These are phyloP conservation scores for Oncorhynchus gorbuscha DNA, from an alignment of 2,113 vertebrate species.

Conservation along the genomic window DNA sequence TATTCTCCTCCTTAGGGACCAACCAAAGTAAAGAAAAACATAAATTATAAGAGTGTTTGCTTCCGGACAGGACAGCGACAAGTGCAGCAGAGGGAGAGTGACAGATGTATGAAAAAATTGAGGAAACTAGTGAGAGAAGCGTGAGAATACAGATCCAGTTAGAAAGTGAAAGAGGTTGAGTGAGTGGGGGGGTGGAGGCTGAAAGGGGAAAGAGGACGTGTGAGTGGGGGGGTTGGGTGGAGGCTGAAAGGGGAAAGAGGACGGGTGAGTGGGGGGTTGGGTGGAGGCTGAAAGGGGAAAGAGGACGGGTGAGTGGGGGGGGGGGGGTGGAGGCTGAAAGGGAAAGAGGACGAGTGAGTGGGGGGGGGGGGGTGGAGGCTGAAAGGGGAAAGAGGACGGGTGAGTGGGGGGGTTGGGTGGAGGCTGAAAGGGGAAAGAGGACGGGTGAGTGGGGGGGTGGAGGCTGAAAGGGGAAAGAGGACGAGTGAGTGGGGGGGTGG, in stretches of 20 bases:
- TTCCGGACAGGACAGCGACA: too few species aligned
- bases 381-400: too few species aligned
- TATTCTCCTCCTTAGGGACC: constrained; percentile 78
- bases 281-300: too few species aligned
- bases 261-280: not conserved
- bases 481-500: not conserved
- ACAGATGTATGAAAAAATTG: too few species aligned
- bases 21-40: not conserved
- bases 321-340: not conserved
- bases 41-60: too few species aligned
- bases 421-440: too few species aligned
- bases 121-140: not conserved
- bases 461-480: too few species aligned
- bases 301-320: too few species aligned
- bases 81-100: not conserved
- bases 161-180: not conserved
- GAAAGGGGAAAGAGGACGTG: too few species aligned
- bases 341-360: too few species aligned
- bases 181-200: not conserved
- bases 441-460: not conserved
- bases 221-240: not conserved
- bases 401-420: not conserved
- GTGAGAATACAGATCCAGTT: not conserved
- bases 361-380: not conserved
- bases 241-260: too few species aligned